phyloP scores from a whole-genome alignment of 2,113 vertebrate species.

The Callochromis pleurospilus region DNA sequence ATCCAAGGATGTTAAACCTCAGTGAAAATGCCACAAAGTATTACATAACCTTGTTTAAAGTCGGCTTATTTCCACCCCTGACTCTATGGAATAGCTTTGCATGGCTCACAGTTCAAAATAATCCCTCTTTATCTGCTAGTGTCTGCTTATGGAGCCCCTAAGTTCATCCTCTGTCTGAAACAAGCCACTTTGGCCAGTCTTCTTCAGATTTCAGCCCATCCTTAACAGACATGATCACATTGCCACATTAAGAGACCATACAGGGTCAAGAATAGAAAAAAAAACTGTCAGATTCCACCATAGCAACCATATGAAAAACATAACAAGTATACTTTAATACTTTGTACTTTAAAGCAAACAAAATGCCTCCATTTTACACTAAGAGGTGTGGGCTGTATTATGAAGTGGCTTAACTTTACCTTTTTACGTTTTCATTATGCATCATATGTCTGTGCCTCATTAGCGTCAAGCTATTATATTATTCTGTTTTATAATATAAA shows the following conservation, averaged over 20 bases:
- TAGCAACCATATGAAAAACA: background rate
- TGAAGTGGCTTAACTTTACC: background rate
- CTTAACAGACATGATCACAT: background rate
- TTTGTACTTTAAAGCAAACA: background rate
- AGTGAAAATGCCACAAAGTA: background rate
- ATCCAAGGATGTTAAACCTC: background rate
- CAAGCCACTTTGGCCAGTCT: background rate
- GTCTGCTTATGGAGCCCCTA: background rate
- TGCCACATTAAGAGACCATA: background rate
- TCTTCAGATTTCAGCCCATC: background rate
- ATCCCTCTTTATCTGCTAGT: background rate
- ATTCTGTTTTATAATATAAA: background rate
- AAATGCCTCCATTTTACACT: background rate
- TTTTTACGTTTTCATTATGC: background rate
- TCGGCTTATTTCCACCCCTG: background rate
- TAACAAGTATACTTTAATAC: background rate
- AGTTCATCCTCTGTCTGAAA: background rate
- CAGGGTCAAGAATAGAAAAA: background rate
- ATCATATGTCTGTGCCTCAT: background rate
- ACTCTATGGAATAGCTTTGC: background rate
- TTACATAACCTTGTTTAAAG: background rate
- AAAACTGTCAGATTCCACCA: background rate
- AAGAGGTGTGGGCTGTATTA: background rate
- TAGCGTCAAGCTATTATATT: background rate
- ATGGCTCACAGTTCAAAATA: background rate